Conservation (phyloP, 1,140 invertebrate genomes). For the Drosophila nasuta region DNA sequence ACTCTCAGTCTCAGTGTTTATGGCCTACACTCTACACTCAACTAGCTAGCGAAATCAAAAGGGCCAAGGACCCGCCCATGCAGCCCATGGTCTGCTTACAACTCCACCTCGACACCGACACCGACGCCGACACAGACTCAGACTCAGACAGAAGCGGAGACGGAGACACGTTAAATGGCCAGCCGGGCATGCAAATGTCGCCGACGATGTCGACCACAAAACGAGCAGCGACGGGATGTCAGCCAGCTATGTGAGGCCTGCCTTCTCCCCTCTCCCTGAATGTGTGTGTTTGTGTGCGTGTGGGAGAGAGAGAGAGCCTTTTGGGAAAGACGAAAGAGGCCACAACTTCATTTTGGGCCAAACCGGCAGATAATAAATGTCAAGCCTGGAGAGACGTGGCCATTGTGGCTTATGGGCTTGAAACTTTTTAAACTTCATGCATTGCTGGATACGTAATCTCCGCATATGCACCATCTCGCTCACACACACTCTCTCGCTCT, state of each 20-base stretch:
- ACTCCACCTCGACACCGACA: background rate
- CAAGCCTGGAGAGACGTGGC: conserved; percentile 73
- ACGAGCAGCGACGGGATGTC: conserved; percentile 55
- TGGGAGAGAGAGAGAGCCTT: background rate
- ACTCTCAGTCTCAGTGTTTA: background rate
- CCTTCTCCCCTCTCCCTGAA: conserved; percentile 1
- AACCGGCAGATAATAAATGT: conserved; percentile 76
- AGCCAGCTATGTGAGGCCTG: conserved; percentile 17
- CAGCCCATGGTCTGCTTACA: background rate
- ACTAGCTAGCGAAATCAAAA: conserved; percentile 61
- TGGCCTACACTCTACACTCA: background rate
- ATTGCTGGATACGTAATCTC: conserved; percentile 68
- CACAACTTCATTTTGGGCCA: conserved; percentile 57
- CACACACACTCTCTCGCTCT: background rate
- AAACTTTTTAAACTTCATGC: conserved; percentile 73
- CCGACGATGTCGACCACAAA: conserved; percentile 46
- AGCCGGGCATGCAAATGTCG: conserved; percentile 72
- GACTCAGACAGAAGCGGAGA: conserved; percentile 4
- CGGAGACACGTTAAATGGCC: conserved; percentile 57
- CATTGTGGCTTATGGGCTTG: conserved; percentile 78
- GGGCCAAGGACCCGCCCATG: conserved; percentile 38
- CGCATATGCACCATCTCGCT: conserved; percentile 54
- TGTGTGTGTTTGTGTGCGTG: conserved; percentile 6
- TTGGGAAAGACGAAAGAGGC: conserved; percentile 38
- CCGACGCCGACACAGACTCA: background rate